Evolutionary conservation across 2,797 vertebrate genomes (phyloP).

Genomic region (Amblyopsis hoosieri): DNA sequence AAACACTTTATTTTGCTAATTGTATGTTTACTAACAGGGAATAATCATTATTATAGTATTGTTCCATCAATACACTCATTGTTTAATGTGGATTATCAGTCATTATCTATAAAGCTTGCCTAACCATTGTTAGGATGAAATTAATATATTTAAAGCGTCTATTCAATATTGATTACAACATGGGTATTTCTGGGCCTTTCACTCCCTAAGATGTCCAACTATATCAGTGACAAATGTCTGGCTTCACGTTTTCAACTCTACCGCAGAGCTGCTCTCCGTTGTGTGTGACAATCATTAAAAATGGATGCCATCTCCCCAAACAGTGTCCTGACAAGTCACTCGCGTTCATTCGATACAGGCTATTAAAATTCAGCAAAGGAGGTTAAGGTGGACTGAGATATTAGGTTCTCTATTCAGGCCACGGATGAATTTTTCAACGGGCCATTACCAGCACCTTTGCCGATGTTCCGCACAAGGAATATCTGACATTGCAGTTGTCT

Average conservation of each 20-base stretch:
- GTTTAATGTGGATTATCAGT: not conserved
- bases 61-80: not conserved
- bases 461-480: constrained; percentile 68
- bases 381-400: constrained; percentile 71
- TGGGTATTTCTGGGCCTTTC: constrained; percentile 18
- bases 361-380: constrained; percentile 89
- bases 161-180: constrained; percentile 14
- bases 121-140: constrained; percentile 14
- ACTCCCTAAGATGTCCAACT: constrained; percentile 35
- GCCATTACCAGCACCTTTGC: constrained; percentile 74
- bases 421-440: constrained; percentile 88
- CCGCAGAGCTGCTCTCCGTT: constrained; percentile 40
- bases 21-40: not conserved
- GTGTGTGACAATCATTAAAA: constrained; percentile 67
- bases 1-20: not conserved
- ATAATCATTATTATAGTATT: not conserved
- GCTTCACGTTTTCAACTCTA: constrained; percentile 42
- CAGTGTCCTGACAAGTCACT: constrained; percentile 82
- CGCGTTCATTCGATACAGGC: constrained; percentile 86
- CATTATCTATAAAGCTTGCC: constrained; percentile 1
- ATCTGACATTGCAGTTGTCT: constrained; percentile 39
- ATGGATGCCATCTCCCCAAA: constrained; percentile 78
- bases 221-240: constrained; percentile 42
- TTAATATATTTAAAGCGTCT: constrained; percentile 12
- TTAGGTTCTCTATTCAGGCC: constrained; percentile 87